A percentile compares a stretch with the other conserved stretches of the same genome.
Evolutionary conservation across 1,140 invertebrate species (phyloP).

Genomic region (Argopecten irradians): DNA sequence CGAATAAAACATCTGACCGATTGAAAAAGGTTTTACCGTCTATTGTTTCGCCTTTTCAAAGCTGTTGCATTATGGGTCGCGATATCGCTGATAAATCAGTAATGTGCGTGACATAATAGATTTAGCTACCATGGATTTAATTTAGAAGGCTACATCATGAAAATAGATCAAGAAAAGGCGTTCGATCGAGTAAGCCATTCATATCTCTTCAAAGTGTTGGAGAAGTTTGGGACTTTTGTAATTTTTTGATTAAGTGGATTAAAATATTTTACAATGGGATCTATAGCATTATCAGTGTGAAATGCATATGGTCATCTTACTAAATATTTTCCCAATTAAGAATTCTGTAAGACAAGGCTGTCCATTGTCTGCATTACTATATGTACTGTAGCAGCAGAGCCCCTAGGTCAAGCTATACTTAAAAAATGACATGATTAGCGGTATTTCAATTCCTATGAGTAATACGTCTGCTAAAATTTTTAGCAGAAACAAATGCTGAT

Average conservation of each 20-base stretch:
- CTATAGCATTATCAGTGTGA: conserved; percentile 33
- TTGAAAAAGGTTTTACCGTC: conserved; percentile 43
- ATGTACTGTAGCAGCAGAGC: conserved; percentile 33
- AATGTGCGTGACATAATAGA: conserved; percentile 44
- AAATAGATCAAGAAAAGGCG: conserved; percentile 39
- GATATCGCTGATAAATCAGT: too few species aligned
- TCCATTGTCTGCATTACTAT: conserved; percentile 47
- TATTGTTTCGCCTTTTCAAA: conserved; percentile 32
- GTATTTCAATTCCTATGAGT: neutral
- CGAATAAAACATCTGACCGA: conserved; percentile 30
- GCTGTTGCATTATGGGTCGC: too few species aligned
- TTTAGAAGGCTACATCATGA: conserved; percentile 37
- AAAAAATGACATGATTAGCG: neutral
- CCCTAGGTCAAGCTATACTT: conserved; percentile 3
- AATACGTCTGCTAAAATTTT: neutral
- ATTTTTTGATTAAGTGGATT: conserved; percentile 26
- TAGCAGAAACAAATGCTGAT: neutral
- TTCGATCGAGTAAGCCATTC: conserved; percentile 33
- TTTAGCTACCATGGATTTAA: conserved; percentile 29
- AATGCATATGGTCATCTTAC: conserved; percentile 42
- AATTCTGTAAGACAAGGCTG: conserved; percentile 48
- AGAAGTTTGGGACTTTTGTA: conserved; percentile 26
- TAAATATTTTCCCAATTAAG: conserved; percentile 38
- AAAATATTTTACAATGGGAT: too few species aligned
- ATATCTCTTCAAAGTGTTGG: conserved; percentile 29